Evolutionary conservation across 92 coral and sea anemone species (phyloP).

Genomic region (Epizoanthus scotinus): DNA sequence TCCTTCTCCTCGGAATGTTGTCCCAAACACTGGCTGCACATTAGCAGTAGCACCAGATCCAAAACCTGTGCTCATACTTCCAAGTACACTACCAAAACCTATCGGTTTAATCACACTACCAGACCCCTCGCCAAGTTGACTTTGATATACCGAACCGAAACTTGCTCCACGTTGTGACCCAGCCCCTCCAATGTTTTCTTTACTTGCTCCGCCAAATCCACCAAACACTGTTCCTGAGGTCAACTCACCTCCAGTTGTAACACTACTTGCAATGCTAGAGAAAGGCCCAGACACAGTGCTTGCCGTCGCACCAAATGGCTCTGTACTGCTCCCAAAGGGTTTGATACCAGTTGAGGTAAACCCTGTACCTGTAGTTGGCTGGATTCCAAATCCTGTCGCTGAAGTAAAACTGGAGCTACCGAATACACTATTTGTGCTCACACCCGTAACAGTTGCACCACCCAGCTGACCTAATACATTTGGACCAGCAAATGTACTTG

Average conservation of each 20-base stretch:
- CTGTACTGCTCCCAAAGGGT: background rate
- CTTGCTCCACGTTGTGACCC: background rate
- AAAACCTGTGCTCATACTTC: background rate
- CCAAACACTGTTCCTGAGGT: constrained; percentile 4
- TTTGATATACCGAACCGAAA: background rate
- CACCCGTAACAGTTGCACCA: background rate
- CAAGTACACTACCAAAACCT: background rate
- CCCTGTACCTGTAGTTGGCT: background rate
- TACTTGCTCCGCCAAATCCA: constrained; percentile 4
- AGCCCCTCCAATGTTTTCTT: constrained; percentile 4
- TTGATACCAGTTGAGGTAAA: background rate
- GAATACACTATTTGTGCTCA: background rate
- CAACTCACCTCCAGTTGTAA: background rate
- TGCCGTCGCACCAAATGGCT: background rate
- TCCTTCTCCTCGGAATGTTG: constrained; percentile 10
- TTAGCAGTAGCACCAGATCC: constrained; percentile 1
- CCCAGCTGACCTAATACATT: background rate
- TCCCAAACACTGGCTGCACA: background rate
- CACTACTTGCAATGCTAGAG: background rate
- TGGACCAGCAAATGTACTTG: background rate
- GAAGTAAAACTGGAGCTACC: background rate
- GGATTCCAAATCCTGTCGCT: constrained; percentile 13
- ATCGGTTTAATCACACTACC: background rate
- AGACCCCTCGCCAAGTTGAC: background rate
- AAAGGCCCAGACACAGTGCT: background rate